Percentiles rank a stretch among this genome's conserved stretches.
phyloP scores from a whole-genome alignment of 2,888 invertebrate species.

The Elysia crispata region DNA sequence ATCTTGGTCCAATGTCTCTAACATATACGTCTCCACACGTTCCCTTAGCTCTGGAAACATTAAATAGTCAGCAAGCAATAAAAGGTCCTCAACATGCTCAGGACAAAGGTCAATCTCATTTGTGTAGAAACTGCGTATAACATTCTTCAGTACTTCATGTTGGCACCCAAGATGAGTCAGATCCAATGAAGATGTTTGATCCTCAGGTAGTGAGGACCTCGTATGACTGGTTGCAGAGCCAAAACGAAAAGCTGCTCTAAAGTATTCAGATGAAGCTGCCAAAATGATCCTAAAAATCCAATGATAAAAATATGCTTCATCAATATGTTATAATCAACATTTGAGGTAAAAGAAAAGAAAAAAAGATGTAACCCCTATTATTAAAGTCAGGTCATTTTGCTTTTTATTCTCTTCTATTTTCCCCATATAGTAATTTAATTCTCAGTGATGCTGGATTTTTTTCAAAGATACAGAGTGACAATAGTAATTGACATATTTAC shows the following conservation, averaged over 20 bases:
- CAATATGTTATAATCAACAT: not conserved
- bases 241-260: slow-evolving; percentile 36
- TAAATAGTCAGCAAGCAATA: slow-evolving; percentile 40
- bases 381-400: too few species aligned
- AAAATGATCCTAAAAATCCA: slow-evolving; percentile 39
- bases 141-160: not conserved
- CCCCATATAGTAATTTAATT: not conserved
- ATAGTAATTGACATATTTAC: too few species aligned
- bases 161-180: slow-evolving; percentile 40
- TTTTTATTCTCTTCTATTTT: too few species aligned
- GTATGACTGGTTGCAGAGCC: not conserved
- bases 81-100: slow-evolving; percentile 21
- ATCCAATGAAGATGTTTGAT: slow-evolving; percentile 1
- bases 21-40: slow-evolving; percentile 40
- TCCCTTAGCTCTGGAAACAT: slow-evolving; percentile 25
- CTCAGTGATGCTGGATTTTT: not conserved
- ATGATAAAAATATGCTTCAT: not conserved
- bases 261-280: slow-evolving; percentile 36
- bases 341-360: not conserved
- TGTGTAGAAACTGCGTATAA: slow-evolving; percentile 45
- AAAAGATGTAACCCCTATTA: not conserved
- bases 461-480: too few species aligned
- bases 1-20: slow-evolving; percentile 3
- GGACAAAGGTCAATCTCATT: slow-evolving; percentile 36
- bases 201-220: too few species aligned